A percentile compares a stretch with the other conserved stretches of the same genome.
Evolutionary conservation across 2,797 vertebrate genomes (phyloP).

Genomic region (Ciconia nigra): DNA sequence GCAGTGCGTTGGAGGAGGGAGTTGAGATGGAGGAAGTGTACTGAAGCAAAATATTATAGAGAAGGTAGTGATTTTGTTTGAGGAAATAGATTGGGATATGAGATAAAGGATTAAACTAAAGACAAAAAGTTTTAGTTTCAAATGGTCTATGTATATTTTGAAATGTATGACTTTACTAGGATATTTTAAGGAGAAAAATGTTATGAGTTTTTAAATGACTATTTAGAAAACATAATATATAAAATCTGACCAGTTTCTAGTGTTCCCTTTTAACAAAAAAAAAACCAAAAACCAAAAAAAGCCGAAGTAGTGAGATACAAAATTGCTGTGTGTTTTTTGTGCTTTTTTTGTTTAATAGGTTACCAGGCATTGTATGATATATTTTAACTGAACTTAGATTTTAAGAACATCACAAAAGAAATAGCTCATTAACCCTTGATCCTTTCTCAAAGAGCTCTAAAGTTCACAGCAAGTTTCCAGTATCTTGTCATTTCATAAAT

Average conservation of each 20-base stretch:
- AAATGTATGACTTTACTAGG: background rate
- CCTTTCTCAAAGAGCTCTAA: background rate
- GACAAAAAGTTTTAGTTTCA: background rate
- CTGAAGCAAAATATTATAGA: background rate
- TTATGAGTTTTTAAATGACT: background rate
- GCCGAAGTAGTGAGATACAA: background rate
- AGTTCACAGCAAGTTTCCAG: background rate
- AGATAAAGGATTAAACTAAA: background rate
- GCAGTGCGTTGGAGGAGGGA: no score
- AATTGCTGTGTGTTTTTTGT: background rate
- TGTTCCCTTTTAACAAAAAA: background rate
- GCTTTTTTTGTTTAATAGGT: background rate
- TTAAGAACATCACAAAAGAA: background rate
- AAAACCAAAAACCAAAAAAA: background rate
- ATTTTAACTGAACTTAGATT: background rate
- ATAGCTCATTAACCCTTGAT: background rate
- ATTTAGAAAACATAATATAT: background rate
- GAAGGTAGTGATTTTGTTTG: background rate
- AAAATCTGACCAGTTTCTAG: background rate
- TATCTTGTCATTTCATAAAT: background rate
- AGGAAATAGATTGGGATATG: background rate
- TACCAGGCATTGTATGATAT: background rate
- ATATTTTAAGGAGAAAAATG: background rate
- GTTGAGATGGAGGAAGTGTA: background rate
- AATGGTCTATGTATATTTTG: background rate